phyloP scores from a whole-genome alignment of 1,140 invertebrate species.

The Papilio machaon region DNA sequence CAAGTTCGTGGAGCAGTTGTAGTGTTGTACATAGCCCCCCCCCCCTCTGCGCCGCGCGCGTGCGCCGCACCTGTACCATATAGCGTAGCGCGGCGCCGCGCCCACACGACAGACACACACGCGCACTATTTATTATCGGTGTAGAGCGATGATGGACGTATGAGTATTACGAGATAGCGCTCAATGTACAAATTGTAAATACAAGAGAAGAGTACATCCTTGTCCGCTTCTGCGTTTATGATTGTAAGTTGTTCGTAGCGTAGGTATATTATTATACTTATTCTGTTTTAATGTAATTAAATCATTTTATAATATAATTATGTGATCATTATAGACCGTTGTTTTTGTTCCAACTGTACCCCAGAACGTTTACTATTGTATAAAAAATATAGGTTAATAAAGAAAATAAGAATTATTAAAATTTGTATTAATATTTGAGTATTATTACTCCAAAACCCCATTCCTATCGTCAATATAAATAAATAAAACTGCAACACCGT shows the following conservation, averaged over 20 bases:
- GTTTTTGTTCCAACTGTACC: constrained; percentile 60
- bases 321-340: constrained; percentile 81
- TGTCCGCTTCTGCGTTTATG: constrained; percentile 79
- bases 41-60: constrained; percentile 52
- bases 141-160: constrained; percentile 75
- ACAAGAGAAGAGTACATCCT: constrained; percentile 78
- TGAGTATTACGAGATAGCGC: constrained; percentile 80
- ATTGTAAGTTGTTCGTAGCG: constrained; percentile 82
- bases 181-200: constrained; percentile 84
- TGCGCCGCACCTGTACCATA: constrained; percentile 65
- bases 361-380: constrained; percentile 37
- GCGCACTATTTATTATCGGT: constrained; percentile 75
- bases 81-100: constrained; percentile 60
- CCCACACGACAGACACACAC: constrained; percentile 47
- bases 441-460: constrained; percentile 5
- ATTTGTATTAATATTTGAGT: constrained; percentile 34
- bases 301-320: constrained; percentile 84
- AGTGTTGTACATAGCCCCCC: constrained; percentile 81
- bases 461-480: constrained; percentile 36
- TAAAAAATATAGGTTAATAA: constrained; percentile 36
- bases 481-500: too few species aligned
- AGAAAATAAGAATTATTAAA: constrained; percentile 37
- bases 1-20: constrained; percentile 97
- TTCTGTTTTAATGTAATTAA: constrained; percentile 83
- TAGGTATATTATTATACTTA: constrained; percentile 83